These are phyloP conservation scores for Sinonovacula constricta DNA, from an alignment of 1,140 invertebrate species.

Conservation along the genomic window DNA sequence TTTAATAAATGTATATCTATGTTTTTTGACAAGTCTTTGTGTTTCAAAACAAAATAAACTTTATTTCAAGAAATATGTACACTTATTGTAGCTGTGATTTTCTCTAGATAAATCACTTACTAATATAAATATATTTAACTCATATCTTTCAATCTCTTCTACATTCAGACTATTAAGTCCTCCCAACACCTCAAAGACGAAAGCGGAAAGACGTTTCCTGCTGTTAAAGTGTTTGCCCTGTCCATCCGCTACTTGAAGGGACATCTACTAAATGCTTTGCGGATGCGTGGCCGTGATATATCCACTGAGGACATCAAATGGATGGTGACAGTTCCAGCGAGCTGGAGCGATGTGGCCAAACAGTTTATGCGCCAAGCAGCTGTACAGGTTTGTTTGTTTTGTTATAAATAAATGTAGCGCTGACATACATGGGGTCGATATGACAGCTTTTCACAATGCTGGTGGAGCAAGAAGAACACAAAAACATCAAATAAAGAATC, in stretches of 20 bases:
- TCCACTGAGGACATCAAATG: slow-evolving; percentile 60
- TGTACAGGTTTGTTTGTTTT: slow-evolving; percentile 60
- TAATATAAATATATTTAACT: no score
- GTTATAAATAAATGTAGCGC: background rate
- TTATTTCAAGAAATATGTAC: no score
- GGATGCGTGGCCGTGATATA: slow-evolving; percentile 25
- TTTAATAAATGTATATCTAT: no score
- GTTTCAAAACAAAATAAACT: no score
- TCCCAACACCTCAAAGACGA: slow-evolving; percentile 60
- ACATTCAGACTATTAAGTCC: slow-evolving; percentile 8
- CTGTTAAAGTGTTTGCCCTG: slow-evolving; percentile 67
- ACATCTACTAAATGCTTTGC: slow-evolving; percentile 60
- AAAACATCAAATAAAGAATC: background rate
- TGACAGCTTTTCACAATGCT: background rate
- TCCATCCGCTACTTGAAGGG: slow-evolving; percentile 69
- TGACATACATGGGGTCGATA: background rate
- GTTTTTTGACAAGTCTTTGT: no score
- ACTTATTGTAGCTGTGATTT: no score
- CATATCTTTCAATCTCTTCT: no score
- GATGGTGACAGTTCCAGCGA: slow-evolving; percentile 73
- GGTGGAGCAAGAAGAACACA: background rate
- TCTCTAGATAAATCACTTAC: no score
- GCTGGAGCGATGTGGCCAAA: slow-evolving; percentile 73
- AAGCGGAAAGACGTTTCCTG: slow-evolving; percentile 62
- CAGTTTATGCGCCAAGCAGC: slow-evolving; percentile 74